A percentile compares a stretch with the other conserved stretches of the same genome.
Evolutionary conservation across 2,888 invertebrate genomes (phyloP).

Genomic region (Brenthis daphne): DNA sequence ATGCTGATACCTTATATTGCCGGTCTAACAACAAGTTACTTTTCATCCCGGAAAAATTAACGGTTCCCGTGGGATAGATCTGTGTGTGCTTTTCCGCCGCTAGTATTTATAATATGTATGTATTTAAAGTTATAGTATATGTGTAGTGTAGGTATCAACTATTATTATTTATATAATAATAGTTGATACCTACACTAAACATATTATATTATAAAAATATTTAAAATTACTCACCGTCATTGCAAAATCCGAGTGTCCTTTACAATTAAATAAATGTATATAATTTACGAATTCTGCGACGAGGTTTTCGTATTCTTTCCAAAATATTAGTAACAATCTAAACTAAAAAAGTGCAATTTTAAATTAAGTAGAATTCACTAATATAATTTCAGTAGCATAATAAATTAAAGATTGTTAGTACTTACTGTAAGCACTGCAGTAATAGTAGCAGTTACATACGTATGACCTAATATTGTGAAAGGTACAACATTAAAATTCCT

Average conservation of each 20-base stretch:
- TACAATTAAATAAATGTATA: conserved; percentile 37
- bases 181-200: too few relatives aligned
- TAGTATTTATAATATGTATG: too few relatives aligned
- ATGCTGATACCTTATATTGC: too few relatives aligned
- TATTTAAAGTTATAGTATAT: too few relatives aligned
- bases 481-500: conserved; percentile 17
- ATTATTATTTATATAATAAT: too few relatives aligned
- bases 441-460: conserved; percentile 38
- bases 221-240: conserved; percentile 29
- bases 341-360: conserved; percentile 24
- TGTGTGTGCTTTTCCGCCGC: too few relatives aligned
- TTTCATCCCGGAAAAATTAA: too few relatives aligned
- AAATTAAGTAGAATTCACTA: background rate
- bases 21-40: too few relatives aligned
- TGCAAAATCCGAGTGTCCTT: conserved; percentile 34
- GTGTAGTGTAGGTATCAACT: too few relatives aligned
- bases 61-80: too few relatives aligned
- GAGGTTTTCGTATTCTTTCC: conserved; percentile 25
- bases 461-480: conserved; percentile 35
- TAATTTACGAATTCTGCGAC: conserved; percentile 30
- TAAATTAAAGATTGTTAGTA: background rate
- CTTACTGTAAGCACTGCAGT: conserved; percentile 34
- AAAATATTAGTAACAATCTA: conserved; percentile 28
- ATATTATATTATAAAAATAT: background rate
- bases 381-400: background rate